These are phyloP conservation scores for Tiaroga cobitis DNA, from an alignment of 2,797 vertebrate species.

Conservation along the genomic window DNA sequence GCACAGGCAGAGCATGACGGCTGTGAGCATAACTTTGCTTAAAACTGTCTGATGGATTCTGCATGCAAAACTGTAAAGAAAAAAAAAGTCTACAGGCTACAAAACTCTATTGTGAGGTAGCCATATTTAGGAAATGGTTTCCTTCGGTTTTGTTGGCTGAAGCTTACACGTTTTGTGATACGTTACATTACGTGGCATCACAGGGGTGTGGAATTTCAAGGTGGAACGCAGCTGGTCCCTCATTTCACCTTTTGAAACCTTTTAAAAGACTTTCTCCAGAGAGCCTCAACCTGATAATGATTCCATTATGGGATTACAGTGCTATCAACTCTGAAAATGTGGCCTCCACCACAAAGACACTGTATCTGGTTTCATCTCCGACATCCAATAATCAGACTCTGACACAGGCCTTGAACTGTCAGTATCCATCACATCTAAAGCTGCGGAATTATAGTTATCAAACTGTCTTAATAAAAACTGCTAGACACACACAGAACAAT, in stretches of 20 bases:
- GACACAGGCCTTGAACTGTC: slow-evolving; percentile 64
- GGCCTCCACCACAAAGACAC: slow-evolving; percentile 61
- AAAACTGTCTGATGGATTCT: slow-evolving; percentile 8
- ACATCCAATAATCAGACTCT: slow-evolving; percentile 66
- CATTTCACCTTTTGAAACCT: slow-evolving; percentile 42
- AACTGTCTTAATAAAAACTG: slow-evolving; percentile 67
- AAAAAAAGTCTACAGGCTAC: neutral
- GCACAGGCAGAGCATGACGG: slow-evolving; percentile 18
- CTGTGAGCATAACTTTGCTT: neutral
- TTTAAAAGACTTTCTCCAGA: slow-evolving; percentile 64
- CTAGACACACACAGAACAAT: slow-evolving; percentile 30
- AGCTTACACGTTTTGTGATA: neutral
- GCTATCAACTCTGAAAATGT: slow-evolving; percentile 68
- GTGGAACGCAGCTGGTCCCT: slow-evolving; percentile 22
- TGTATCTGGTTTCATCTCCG: slow-evolving; percentile 61
- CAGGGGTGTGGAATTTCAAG: slow-evolving; percentile 11
- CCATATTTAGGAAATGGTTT: neutral
- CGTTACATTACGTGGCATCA: neutral
- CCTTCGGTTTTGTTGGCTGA: neutral
- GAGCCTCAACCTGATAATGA: slow-evolving; percentile 69
- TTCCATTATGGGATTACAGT: slow-evolving; percentile 69
- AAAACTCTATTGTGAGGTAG: neutral
- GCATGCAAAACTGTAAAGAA: neutral
- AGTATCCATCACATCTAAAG: slow-evolving; percentile 65
- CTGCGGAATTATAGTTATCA: slow-evolving; percentile 69